Base-by-base conservation (phyloP, 2,888 invertebrate genomes). In the Tenthredo livida region DNA sequence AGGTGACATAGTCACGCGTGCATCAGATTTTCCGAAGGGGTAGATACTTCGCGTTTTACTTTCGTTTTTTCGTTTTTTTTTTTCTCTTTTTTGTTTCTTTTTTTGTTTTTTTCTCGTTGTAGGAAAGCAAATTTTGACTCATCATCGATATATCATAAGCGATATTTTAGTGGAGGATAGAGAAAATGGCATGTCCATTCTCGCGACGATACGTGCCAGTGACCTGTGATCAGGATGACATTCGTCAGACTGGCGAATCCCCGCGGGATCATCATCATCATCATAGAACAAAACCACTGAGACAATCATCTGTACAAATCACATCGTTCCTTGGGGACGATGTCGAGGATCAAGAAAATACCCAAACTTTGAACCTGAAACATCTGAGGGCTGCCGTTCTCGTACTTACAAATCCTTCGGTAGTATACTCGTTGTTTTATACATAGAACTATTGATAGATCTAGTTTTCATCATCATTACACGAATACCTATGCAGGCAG, bases 341-440 rank as follows among this genome's bases (percentile, higher is more conserved):
- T 82, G 86, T 89, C 82, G 95, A 96, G 85, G 96, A 96, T 40
- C 94, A 94, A 75, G 95, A 95, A 61, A 95, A 95, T 87, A 94
- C 94, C 87, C 95, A 95, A 90, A 96, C 96, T 1, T 94, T 97
- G 87, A 97, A 97, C 88, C 93, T 97, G 92, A 97, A 97, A 93
- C 96, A 97, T 92, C 94, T 98, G 89, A 97, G 97, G 91, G 96
- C 97, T 90, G 97, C 97, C 58, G 95, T 98, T 88, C 96, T 97
- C 90, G 94, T 97, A 86, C 94, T 98, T 87, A 97, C 97, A 50
- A 96, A 97, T 70, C 97, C 97, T 85, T 96, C 97, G 95, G 97
- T 97, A 94, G 95, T 83, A 83, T 67, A 33, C 9, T 25, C 37
- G 21, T 10, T 1, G 96, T 67, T 67, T 82, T 82, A 72, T 84